These are phyloP conservation scores for Agrochola lota DNA, from an alignment of 2,888 invertebrate species.

Conservation along the genomic window DNA sequence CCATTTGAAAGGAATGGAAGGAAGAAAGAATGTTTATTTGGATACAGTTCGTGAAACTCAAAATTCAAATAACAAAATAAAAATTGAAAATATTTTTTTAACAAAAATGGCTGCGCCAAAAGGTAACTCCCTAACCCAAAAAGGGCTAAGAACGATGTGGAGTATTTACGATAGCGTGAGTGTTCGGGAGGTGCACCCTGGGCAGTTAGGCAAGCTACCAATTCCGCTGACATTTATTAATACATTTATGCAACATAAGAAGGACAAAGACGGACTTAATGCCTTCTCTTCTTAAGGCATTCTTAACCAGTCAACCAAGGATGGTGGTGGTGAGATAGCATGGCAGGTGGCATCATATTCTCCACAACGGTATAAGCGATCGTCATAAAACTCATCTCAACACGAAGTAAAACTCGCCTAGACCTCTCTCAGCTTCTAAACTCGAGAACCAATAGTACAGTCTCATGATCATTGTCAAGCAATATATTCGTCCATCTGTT, in stretches of 20 bases:
- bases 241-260: neutral
- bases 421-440: neutral
- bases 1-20: neutral
- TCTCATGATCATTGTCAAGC: constrained; percentile 57
- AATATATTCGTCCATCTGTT: constrained; percentile 54
- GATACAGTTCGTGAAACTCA: too few relatives aligned
- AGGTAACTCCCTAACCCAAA: neutral
- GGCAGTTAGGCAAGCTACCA: neutral
- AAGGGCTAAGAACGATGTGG: neutral
- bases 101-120: too few relatives aligned
- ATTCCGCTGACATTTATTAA: neutral
- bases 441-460: constrained; percentile 35
- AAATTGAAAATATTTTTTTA: too few relatives aligned
- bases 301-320: neutral
- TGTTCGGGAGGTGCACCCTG: neutral
- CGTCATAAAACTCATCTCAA: neutral
- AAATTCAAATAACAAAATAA: too few relatives aligned
- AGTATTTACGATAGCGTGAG: neutral
- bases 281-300: neutral
- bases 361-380: neutral
- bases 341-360: neutral
- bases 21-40: too few relatives aligned
- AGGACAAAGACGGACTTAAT: neutral
- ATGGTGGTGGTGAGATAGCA: neutral
- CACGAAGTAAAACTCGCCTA: constrained; percentile 6